Evolutionary conservation across 2,113 vertebrate genomes (phyloP).

Genomic region (Sialia sialis): DNA sequence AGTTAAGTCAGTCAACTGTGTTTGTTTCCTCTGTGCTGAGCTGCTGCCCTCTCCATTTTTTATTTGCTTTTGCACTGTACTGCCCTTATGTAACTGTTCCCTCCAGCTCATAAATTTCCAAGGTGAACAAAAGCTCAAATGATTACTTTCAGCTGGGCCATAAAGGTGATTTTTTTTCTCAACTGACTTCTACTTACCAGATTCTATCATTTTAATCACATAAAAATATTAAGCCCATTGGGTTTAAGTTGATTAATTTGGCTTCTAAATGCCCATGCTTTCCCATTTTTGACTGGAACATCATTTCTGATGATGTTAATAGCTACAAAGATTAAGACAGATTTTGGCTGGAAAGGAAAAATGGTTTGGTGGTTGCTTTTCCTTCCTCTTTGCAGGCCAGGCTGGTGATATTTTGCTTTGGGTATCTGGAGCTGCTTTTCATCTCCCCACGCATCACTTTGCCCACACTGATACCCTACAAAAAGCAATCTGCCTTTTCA

Average conservation of each 20-base stretch:
- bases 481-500: background rate
- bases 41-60: slow-evolving; percentile 11
- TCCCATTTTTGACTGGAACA: background rate
- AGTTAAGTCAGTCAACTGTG: slow-evolving; percentile 3
- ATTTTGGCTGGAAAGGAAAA: slow-evolving; percentile 4
- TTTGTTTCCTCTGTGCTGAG: background rate
- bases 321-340: background rate
- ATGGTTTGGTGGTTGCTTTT: background rate
- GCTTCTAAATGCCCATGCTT: background rate
- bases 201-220: slow-evolving; percentile 35
- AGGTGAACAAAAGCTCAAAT: slow-evolving; percentile 59
- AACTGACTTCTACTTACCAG: background rate
- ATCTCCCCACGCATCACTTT: background rate
- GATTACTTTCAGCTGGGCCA: background rate
- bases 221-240: background rate
- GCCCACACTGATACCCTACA: accelerated
- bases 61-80: slow-evolving; percentile 39
- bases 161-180: slow-evolving; percentile 20
- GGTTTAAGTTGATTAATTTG: background rate
- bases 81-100: slow-evolving; percentile 58
- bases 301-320: background rate
- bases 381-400: background rate
- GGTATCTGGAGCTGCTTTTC: background rate
- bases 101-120: slow-evolving; percentile 46
- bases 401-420: background rate